A percentile compares a stretch with the other conserved stretches of the same genome.
These are phyloP conservation scores for Nematostella vectensis DNA, from an alignment of 92 coral and sea anemone genomes.

Conservation along the genomic window DNA sequence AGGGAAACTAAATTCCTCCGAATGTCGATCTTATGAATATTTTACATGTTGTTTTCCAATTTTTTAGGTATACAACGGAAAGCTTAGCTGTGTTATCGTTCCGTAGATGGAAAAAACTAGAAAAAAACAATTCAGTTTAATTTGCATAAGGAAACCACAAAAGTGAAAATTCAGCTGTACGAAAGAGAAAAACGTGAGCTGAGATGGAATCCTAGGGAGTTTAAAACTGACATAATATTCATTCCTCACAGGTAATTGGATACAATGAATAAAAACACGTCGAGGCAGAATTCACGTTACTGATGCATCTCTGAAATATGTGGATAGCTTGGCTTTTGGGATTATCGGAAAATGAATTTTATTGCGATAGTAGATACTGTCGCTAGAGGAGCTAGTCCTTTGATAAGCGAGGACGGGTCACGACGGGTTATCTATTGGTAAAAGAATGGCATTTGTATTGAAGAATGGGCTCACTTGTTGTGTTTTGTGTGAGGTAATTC, in stretches of 20 bases:
- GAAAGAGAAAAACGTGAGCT: background rate
- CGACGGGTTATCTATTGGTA: background rate
- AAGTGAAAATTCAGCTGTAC: background rate
- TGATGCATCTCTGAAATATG: background rate
- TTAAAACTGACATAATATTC: too few relatives aligned
- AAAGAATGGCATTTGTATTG: background rate
- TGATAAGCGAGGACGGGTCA: slow-evolving; percentile 1
- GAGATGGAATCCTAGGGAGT: too few relatives aligned
- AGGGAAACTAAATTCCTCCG: too few relatives aligned
- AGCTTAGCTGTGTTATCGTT: too few relatives aligned
- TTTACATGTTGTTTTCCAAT: too few relatives aligned
- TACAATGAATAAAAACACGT: background rate
- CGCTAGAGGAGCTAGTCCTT: too few relatives aligned
- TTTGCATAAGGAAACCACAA: slow-evolving; percentile 1
- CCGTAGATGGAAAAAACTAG: too few relatives aligned
- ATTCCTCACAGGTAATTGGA: background rate
- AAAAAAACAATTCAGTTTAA: too few relatives aligned
- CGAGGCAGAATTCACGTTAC: background rate
- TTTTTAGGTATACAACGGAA: too few relatives aligned
- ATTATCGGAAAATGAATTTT: background rate
- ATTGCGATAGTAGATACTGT: too few relatives aligned
- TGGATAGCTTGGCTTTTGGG: background rate
- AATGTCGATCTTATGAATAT: too few relatives aligned
- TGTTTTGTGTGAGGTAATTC: background rate
- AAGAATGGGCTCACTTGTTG: background rate